A percentile compares a stretch with the other conserved stretches of the same genome.
These are phyloP conservation scores for mouse (Mus musculus) DNA, from an alignment of 2,113 vertebrate genomes.

Conservation along the genomic window GRCm39 chr16:4303001-4303500, in stretches of 20 bases:
- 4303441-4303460: not conserved
- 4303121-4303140: constrained; percentile 46
- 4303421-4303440: constrained; percentile 25
- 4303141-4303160: constrained; percentile 22
- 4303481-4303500: not conserved
- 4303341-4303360: not conserved
- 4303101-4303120: constrained; percentile 22
- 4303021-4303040: constrained; percentile 34
- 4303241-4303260: not conserved
- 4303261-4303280: not conserved
- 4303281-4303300: not conserved
- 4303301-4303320: not conserved
- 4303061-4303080: not conserved
- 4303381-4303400: not conserved
- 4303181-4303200: not conserved
- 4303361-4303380: not conserved
- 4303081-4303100: constrained; percentile 36
- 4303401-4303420: not conserved
- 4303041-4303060: constrained; percentile 31
- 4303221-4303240: not conserved
- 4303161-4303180: not conserved
- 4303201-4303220: not conserved
- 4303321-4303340: not conserved
- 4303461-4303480: not conserved
- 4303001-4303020: not conserved